A percentile compares a stretch with the other conserved stretches of the same genome.
These are phyloP conservation scores for Agonopterix alstromeriana DNA, from an alignment of 2,888 invertebrate genomes.

Conservation along the genomic window DNA sequence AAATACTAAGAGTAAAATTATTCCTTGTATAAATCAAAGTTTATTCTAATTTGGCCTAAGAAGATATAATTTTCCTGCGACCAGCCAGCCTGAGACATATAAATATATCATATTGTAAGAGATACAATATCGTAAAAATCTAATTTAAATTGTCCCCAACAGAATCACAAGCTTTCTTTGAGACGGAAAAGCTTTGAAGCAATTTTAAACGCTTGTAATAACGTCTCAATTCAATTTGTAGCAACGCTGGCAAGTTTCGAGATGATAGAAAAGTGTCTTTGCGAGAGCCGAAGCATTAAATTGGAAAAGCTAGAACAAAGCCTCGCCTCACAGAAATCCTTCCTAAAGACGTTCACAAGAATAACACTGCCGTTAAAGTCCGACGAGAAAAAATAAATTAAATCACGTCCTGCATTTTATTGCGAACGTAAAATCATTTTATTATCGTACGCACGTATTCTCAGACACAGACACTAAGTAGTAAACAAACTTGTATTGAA, in stretches of 20 bases:
- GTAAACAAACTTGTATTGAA: slow-evolving; percentile 9
- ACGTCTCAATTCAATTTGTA: slow-evolving; percentile 37
- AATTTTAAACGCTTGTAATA: slow-evolving; percentile 22
- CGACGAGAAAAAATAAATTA: slow-evolving; percentile 15
- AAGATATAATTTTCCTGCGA: no score
- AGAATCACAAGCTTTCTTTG: not conserved
- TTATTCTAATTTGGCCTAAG: no score
- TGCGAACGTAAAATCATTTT: slow-evolving; percentile 15
- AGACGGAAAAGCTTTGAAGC: slow-evolving; percentile 8
- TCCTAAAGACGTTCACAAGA: slow-evolving; percentile 13
- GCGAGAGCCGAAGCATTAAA: slow-evolving; percentile 28
- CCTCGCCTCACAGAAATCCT: slow-evolving; percentile 16
- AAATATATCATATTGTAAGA: no score
- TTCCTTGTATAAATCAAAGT: no score
- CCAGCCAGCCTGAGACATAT: no score
- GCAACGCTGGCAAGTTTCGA: slow-evolving; percentile 23
- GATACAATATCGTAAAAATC: no score
- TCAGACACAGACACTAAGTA: slow-evolving; percentile 6
- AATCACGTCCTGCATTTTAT: slow-evolving; percentile 12
- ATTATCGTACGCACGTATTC: slow-evolving; percentile 6
- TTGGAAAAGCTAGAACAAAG: slow-evolving; percentile 25
- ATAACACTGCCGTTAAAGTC: slow-evolving; percentile 12
- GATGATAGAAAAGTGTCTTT: slow-evolving; percentile 27
- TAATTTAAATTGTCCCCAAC: not conserved
- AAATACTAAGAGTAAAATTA: no score